Percentiles rank a stretch among this genome's conserved stretches.
These are phyloP conservation scores for Cherax destructor DNA, from an alignment of 1,140 invertebrate genomes.

Conservation along the genomic window DNA sequence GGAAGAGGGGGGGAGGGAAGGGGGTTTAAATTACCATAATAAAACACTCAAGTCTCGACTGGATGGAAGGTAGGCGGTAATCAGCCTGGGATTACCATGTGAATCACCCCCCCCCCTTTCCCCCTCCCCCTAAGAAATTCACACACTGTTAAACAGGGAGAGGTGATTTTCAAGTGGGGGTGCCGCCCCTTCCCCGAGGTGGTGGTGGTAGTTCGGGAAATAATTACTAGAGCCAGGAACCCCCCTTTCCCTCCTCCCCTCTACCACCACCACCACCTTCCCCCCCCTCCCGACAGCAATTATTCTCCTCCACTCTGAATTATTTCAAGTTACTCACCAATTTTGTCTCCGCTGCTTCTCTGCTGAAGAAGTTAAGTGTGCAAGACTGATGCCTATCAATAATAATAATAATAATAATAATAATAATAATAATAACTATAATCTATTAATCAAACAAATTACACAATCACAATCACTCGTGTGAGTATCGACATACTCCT, in stretches of 20 bases:
- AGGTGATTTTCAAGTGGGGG: constrained; percentile 60
- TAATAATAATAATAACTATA: no score
- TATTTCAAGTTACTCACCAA: neutral
- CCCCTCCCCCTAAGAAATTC: constrained; percentile 30
- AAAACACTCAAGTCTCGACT: constrained; percentile 59
- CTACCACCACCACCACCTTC: neutral
- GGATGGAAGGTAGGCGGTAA: constrained; percentile 67
- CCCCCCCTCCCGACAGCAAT: constrained; percentile 5
- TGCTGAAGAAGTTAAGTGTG: no score
- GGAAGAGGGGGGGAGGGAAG: no score
- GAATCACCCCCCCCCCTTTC: constrained; percentile 10
- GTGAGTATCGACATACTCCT: no score
- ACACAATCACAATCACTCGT: no score
- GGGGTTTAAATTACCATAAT: constrained; percentile 53
- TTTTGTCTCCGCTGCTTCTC: neutral
- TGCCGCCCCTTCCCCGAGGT: neutral
- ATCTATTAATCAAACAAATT: no score
- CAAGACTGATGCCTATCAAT: no score
- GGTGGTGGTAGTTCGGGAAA: neutral
- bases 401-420: no score
- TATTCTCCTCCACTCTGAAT: neutral
- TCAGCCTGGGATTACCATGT: constrained; percentile 61
- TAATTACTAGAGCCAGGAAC: constrained; percentile 23
- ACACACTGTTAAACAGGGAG: constrained; percentile 69
- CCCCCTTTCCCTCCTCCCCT: no score